A percentile compares a stretch with the other conserved stretches of the same genome.
These are phyloP conservation scores for Porites rus DNA, from an alignment of 92 coral and sea anemone species.

Conservation along the genomic window DNA sequence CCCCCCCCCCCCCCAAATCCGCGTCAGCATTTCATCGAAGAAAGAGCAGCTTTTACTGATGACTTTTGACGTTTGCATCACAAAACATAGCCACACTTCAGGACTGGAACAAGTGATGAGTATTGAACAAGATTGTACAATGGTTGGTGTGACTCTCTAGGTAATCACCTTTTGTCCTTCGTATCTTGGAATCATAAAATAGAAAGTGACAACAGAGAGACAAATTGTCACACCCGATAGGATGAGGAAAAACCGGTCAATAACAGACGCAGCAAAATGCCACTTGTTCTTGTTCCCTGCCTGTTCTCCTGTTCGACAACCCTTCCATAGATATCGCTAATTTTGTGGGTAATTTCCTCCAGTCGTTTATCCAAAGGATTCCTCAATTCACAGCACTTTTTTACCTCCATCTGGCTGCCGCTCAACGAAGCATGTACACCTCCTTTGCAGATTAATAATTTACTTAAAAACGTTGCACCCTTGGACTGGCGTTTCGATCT, in stretches of 20 bases:
- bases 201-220: conserved; percentile 76
- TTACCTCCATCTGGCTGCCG: conserved; percentile 14
- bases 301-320: conserved; percentile 37
- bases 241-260: conserved; percentile 83
- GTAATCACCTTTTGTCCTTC: neutral
- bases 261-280: conserved; percentile 91
- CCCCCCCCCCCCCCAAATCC: too few relatives aligned
- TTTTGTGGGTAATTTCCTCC: conserved; percentile 62
- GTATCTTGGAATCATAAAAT: conserved; percentile 81
- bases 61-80: too few relatives aligned
- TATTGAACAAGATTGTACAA: neutral
- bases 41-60: too few relatives aligned
- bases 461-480: neutral
- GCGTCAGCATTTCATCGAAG: too few relatives aligned
- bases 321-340: conserved; percentile 59
- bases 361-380: conserved; percentile 66
- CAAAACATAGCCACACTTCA: too few relatives aligned
- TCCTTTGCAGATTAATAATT: neutral
- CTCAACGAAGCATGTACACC: neutral
- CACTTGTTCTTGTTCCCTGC: conserved; percentile 69
- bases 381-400: conserved; percentile 1
- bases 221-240: conserved; percentile 64
- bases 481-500: neutral
- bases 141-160: neutral
- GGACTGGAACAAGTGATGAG: too few relatives aligned